Evolutionary conservation across 2,113 vertebrate genomes (phyloP).

Genomic region (Pterophyllum scalare): DNA sequence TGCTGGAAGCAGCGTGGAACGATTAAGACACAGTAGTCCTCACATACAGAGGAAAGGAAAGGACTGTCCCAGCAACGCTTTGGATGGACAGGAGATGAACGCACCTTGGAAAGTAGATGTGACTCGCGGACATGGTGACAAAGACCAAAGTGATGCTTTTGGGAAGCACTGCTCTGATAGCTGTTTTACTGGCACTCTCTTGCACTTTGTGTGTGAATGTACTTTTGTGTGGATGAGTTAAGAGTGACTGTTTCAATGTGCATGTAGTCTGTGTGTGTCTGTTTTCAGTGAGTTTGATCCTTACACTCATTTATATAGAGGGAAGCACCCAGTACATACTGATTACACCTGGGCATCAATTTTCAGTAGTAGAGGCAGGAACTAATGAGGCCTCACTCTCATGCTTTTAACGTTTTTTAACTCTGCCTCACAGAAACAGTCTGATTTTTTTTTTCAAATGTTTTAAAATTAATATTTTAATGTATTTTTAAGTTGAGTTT

Average conservation of each 20-base stretch:
- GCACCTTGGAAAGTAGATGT: conserved; percentile 61
- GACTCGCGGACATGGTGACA: conserved; percentile 39
- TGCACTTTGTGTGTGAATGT: conserved; percentile 75
- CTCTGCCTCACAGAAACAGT: conserved; percentile 44
- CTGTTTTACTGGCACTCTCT: conserved; percentile 70
- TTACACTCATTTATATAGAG: conserved; percentile 13
- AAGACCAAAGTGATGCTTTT: conserved; percentile 54
- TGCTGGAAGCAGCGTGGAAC: conserved; percentile 45
- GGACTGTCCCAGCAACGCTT: conserved; percentile 40
- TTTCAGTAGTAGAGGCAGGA: conserved; percentile 19
- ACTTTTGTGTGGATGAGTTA: conserved; percentile 31
- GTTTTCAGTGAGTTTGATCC: conserved; percentile 39
- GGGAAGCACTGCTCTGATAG: conserved; percentile 59
- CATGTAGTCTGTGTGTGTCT: conserved; percentile 20
- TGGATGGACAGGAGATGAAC: conserved; percentile 49
- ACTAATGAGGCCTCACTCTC: conserved; percentile 2
- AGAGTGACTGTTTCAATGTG: conserved; percentile 22
- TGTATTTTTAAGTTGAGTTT: conserved; percentile 69
- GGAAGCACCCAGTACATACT: conserved; percentile 41
- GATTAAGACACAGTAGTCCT: conserved; percentile 23
- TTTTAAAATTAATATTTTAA: conserved; percentile 53
- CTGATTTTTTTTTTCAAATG: conserved; percentile 14
- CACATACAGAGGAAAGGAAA: conserved; percentile 6
- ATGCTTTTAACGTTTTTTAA: conserved; percentile 27
- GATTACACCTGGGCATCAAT: conserved; percentile 44